Evolutionary conservation across 2,113 vertebrate genomes (phyloP).

Genomic region (Otis tarda): DNA sequence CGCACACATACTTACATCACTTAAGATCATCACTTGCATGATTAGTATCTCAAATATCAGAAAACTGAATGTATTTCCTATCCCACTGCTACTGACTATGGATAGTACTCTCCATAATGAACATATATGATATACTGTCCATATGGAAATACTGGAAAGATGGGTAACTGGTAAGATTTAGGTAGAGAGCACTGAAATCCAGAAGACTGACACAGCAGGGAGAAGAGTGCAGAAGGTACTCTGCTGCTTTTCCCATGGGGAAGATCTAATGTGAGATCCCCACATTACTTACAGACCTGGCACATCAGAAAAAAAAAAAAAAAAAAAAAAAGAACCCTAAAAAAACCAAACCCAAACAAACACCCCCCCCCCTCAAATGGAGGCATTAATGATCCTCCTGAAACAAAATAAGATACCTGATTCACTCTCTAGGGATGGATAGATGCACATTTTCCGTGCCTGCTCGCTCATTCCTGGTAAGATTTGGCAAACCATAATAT

Average conservation of each 20-base stretch:
- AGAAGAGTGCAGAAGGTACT: not conserved
- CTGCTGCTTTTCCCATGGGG: not conserved
- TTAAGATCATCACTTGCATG: not conserved
- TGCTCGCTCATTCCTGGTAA: not conserved
- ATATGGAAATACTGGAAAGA: not conserved
- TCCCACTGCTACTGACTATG: not conserved
- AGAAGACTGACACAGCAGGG: not conserved
- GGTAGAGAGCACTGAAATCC: not conserved
- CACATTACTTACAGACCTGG: not conserved
- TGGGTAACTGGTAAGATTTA: not conserved
- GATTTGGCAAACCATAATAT: not conserved
- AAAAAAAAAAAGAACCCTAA: too few relatives aligned
- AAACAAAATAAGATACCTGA: not conserved
- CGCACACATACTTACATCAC: not conserved
- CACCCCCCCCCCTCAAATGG: too few relatives aligned
- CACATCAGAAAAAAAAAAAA: not conserved
- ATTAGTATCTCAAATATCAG: not conserved
- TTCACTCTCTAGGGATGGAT: not conserved
- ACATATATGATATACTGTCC: not conserved
- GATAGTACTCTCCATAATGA: not conserved
- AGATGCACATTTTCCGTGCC: not conserved
- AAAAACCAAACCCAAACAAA: not conserved
- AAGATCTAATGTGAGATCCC: not conserved
- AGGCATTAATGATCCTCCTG: not conserved
- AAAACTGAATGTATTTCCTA: not conserved